Percentiles rank a stretch among this genome's conserved stretches.
phyloP scores from a whole-genome alignment of 1,140 invertebrate species.

The Drosophila kepulauana region DNA sequence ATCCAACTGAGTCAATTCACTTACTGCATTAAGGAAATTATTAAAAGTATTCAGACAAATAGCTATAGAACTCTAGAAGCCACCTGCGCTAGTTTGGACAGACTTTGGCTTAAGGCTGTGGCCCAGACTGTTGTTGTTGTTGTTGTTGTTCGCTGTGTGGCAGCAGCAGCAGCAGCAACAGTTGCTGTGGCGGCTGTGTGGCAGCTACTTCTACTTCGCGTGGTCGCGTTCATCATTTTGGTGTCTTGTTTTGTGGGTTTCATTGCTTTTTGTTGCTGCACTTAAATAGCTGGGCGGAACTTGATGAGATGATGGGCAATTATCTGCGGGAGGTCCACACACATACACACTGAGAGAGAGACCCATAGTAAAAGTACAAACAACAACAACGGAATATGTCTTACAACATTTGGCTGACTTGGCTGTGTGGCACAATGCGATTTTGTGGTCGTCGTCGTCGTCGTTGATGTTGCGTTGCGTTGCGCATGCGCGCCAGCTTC shows the following conservation, averaged over 20 bases:
- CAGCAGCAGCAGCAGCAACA: no score
- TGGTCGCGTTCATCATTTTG: slow-evolving; percentile 83
- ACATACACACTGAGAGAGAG: slow-evolving; percentile 53
- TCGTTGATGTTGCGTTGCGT: slow-evolving; percentile 56
- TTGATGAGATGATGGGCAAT: slow-evolving; percentile 84
- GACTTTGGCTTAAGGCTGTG: slow-evolving; percentile 27
- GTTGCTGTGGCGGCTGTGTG: slow-evolving; percentile 31
- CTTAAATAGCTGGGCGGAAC: slow-evolving; percentile 83
- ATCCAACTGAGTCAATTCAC: no score
- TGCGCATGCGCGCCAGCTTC: slow-evolving; percentile 84
- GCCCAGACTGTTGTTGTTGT: slow-evolving; percentile 17
- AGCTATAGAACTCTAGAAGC: slow-evolving; percentile 4
- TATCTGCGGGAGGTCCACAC: slow-evolving; percentile 81
- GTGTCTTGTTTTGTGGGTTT: slow-evolving; percentile 82
- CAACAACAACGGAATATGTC: slow-evolving; percentile 70
- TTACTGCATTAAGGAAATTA: no score
- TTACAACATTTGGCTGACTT: slow-evolving; percentile 65
- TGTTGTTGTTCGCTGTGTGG: slow-evolving; percentile 14
- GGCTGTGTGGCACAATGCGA: slow-evolving; percentile 56
- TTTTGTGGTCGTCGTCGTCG: slow-evolving; percentile 63
- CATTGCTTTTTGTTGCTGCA: slow-evolving; percentile 69
- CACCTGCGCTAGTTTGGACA: slow-evolving; percentile 19
- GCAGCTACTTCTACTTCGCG: slow-evolving; percentile 78
- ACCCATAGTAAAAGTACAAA: slow-evolving; percentile 47
- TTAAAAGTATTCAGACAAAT: no score